Conservation (phyloP, 1,140 invertebrate species). For the Drosophila equinoxialis region DNA sequence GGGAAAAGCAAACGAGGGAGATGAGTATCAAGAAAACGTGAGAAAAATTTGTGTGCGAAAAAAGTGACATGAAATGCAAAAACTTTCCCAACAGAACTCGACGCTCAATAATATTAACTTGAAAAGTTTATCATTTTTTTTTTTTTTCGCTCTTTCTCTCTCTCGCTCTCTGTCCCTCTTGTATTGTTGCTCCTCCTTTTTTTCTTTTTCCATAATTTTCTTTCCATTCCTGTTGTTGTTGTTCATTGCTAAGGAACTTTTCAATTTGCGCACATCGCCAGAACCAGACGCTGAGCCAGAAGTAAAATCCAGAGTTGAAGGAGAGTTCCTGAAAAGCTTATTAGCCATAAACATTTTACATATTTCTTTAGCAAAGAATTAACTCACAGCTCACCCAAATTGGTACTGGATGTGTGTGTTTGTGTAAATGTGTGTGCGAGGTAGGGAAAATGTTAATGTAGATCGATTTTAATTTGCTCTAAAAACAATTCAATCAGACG, state of each 20-base stretch:
- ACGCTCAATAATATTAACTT: slow-evolving; percentile 40
- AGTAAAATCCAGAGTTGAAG: not conserved
- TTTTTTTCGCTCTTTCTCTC: not conserved
- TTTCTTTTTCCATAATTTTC: not conserved
- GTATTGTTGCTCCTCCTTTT: not conserved
- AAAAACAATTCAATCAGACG: slow-evolving; percentile 66
- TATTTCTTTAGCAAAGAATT: not conserved
- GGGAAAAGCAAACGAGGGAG: too few relatives aligned
- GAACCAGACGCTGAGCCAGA: not conserved
- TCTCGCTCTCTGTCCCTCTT: too few relatives aligned
- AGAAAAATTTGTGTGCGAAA: slow-evolving; percentile 25
- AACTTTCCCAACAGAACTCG: slow-evolving; percentile 29
- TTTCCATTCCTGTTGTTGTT: not conserved
- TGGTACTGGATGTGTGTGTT: not conserved
- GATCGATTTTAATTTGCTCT: slow-evolving; percentile 63
- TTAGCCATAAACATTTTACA: slow-evolving; percentile 48
- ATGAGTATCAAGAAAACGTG: slow-evolving; percentile 7
- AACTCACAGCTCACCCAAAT: not conserved
- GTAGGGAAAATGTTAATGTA: slow-evolving; percentile 39
- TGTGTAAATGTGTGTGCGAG: slow-evolving; percentile 19
- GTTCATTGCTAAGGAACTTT: slow-evolving; percentile 20
- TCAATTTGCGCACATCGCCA: slow-evolving; percentile 30
- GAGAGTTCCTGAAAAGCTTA: slow-evolving; percentile 34
- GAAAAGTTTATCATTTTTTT: slow-evolving; percentile 34
- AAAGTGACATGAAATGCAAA: slow-evolving; percentile 22